Evolutionary conservation across 2,113 vertebrate species (phyloP).

Genomic region (Oncorhynchus tshawytscha): DNA sequence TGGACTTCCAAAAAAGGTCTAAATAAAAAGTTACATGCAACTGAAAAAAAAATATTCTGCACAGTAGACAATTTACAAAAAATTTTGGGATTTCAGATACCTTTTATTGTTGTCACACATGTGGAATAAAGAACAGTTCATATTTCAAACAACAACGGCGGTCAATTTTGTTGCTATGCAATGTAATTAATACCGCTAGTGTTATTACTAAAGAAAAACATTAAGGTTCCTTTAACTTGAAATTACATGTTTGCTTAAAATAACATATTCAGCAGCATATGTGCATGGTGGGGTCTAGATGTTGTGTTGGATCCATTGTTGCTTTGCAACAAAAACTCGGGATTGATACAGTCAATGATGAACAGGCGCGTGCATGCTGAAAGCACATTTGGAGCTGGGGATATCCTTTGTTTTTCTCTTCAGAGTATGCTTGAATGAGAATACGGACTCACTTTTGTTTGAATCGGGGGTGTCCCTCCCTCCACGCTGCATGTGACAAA

Average conservation of each 20-base stretch:
- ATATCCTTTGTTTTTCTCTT: conserved; percentile 46
- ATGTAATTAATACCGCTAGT: too few species aligned
- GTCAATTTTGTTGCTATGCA: too few species aligned
- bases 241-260: neutral
- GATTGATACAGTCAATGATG: conserved; percentile 3
- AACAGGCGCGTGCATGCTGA: conserved; percentile 21
- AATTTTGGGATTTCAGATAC: too few species aligned
- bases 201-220: too few species aligned
- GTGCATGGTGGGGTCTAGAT: neutral
- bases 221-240: neutral
- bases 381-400: conserved; percentile 17
- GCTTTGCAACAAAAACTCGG: conserved; percentile 11
- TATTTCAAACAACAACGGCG: too few species aligned
- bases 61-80: too few species aligned
- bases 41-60: too few species aligned
- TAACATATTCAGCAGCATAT: neutral
- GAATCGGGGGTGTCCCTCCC: conserved; percentile 55
- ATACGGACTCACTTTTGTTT: conserved; percentile 59
- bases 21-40: too few species aligned
- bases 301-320: neutral
- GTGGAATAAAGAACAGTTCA: too few species aligned
- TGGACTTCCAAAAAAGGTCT: too few species aligned
- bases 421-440: conserved; percentile 22
- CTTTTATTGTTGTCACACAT: too few species aligned
- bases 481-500: conserved; percentile 29